Base-by-base conservation (phyloP, 1,140 invertebrate genomes). In the Tetragonula clypearis region DNA sequence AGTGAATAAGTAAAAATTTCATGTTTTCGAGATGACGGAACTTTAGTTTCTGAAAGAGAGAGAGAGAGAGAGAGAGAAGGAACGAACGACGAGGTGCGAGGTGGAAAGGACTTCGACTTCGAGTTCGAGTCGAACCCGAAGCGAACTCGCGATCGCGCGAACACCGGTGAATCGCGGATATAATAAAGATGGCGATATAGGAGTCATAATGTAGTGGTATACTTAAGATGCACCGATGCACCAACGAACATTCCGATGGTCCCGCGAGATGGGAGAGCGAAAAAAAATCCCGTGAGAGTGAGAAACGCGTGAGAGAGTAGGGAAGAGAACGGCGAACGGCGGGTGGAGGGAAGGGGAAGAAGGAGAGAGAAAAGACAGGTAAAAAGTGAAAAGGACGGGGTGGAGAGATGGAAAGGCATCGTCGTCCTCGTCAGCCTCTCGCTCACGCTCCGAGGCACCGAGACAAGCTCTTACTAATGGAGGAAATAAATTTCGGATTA, bases 401-500 rank as follows among this genome's bases (percentile, higher is more conserved):
- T 66, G 66, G 74, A 74, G 85, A 83, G 88, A 79, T 71, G 72
- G 83, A 79, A 84, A 88, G 88, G 86, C 88, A 90, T 87, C 87
- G 83, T 90, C 91, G 90, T 91, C 91, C 88, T 90, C 92, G 93
- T 94, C 93, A 94, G 93, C 92, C 93, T 94, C 94, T 95, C 93
- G 92, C 92, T 94, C 93, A 94, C 92, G 89, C 92, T 93, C 91
- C 91, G 90, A 80, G 85, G 88, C 90, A 87, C 87, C 93, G 92
- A 93, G 94, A 95, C 93, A 94, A 94, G 94, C 94, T 93, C 94
- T 94, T 94, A 95, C 94, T 95, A 95, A 95, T 95, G 94, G 94
- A 95, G 93, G 91, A 94, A 94, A 95, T 95, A 95, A 95, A 95
- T 95, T 95, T 94, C 91, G 94, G 94, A 95, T 95, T 95, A 95